phyloP scores from a whole-genome alignment of 2,797 vertebrate species.

The Mormyrus proboscirostris region DNA sequence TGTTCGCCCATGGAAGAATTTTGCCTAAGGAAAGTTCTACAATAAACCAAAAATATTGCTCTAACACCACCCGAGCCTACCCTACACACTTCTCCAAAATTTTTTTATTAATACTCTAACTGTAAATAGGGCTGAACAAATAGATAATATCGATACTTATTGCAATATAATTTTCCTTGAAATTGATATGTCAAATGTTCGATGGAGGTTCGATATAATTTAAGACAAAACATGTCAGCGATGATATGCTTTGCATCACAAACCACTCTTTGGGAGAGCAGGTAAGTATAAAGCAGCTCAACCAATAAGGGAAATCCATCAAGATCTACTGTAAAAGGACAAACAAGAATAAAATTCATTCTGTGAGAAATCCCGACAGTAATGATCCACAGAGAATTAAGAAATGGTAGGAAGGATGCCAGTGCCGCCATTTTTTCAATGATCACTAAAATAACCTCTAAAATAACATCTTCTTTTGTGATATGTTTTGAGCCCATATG shows the following conservation, averaged over 20 bases:
- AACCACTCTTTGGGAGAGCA: not conserved
- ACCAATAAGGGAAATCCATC: not conserved
- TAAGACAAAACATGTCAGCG: not conserved
- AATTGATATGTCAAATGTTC: not conserved
- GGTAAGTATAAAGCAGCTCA: not conserved
- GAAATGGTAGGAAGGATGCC: not conserved
- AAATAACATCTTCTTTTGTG: not conserved
- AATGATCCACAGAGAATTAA: not conserved
- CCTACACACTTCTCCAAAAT: not conserved
- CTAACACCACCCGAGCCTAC: not conserved
- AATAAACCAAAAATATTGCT: not conserved
- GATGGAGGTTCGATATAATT: not conserved
- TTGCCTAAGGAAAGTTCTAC: not conserved
- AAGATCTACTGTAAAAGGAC: not conserved
- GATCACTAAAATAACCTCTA: not conserved
- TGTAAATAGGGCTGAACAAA: not conserved
- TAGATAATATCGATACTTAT: not conserved
- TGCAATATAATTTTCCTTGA: not conserved
- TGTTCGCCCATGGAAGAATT: not conserved
- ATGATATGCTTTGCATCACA: not conserved
- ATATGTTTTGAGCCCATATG: not conserved
- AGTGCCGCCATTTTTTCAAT: not conserved
- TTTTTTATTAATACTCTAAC: not conserved
- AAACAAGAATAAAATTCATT: not conserved
- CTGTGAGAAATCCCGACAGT: not conserved